phyloP scores from a whole-genome alignment of 2,113 vertebrate species.

The Osmerus mordax region DNA sequence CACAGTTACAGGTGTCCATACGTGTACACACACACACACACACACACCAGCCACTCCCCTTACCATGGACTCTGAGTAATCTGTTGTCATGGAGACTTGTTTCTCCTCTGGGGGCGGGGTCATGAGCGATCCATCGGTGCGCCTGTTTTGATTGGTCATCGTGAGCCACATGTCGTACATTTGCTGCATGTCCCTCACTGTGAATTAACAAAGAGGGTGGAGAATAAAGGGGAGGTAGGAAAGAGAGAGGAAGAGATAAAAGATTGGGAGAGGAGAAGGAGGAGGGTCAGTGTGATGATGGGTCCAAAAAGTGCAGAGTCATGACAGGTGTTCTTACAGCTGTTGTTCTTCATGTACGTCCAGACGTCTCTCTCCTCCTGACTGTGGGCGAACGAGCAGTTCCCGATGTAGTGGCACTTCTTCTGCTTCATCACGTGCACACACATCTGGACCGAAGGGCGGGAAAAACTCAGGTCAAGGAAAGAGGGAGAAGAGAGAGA shows the following conservation, averaged over 20 bases:
- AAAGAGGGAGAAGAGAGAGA: not conserved
- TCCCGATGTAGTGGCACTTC: conserved; percentile 97
- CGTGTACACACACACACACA: not conserved
- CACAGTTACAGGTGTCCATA: not conserved
- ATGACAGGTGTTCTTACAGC: conserved; percentile 71
- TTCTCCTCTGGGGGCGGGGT: conserved; percentile 87
- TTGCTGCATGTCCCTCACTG: conserved; percentile 98
- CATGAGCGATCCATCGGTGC: conserved; percentile 80
- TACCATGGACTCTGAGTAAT: conserved; percentile 94
- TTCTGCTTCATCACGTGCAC: conserved; percentile 96
- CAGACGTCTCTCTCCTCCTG: conserved; percentile 95
- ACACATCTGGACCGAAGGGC: conserved; percentile 77
- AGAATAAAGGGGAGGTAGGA: not conserved
- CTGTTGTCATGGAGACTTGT: conserved; percentile 93
- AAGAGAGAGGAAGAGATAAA: not conserved
- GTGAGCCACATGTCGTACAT: conserved; percentile 98
- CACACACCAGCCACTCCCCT: conserved; percentile 22
- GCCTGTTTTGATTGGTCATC: conserved; percentile 87
- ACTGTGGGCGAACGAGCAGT: conserved; percentile 97
- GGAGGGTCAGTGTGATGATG: not conserved
- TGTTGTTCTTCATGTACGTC: conserved; percentile 99
- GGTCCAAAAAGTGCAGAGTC: not conserved
- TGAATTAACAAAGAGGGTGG: not conserved
- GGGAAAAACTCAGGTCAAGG: not conserved
- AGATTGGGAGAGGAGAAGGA: not conserved